Conservation (phyloP, 2,797 vertebrate genomes). For the Hydrocynus forskahlii region DNA sequence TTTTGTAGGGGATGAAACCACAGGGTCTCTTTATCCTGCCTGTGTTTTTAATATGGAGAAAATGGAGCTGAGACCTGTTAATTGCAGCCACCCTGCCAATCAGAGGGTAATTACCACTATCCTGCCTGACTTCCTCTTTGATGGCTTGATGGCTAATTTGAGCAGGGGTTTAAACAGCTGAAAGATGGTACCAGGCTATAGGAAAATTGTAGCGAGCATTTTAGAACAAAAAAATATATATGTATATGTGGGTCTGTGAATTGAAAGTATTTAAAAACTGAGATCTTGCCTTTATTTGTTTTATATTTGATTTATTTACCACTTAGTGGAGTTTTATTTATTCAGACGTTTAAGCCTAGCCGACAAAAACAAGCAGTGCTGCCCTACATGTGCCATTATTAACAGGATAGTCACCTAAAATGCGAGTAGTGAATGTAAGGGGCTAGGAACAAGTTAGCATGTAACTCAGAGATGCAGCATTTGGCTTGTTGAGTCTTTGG, state of each 20-base stretch:
- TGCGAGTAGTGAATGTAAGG: too few species aligned
- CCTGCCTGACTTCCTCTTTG: constrained; percentile 84
- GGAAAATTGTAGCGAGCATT: constrained; percentile 52
- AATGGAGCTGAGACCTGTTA: constrained; percentile 72
- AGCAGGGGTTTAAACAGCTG: constrained; percentile 84
- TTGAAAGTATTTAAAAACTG: too few species aligned
- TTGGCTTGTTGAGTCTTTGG: too few species aligned
- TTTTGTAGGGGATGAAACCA: constrained; percentile 49
- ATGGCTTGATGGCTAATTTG: constrained; percentile 86
- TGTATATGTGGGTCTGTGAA: constrained; percentile 2
- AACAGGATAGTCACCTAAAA: too few species aligned
- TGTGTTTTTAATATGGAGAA: constrained; percentile 66
- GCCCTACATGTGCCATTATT: too few species aligned
- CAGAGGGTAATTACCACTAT: constrained; percentile 86
- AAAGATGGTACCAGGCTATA: constrained; percentile 74
- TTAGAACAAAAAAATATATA: constrained; percentile 25
- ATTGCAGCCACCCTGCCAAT: constrained; percentile 86
- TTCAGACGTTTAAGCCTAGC: too few species aligned
- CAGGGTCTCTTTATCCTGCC: constrained; percentile 49
- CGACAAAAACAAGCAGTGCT: too few species aligned
- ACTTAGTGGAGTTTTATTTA: too few species aligned
- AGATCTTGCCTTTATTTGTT: too few species aligned
- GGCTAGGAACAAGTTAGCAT: too few species aligned
- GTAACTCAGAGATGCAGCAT: too few species aligned
- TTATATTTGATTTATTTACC: too few species aligned